Percentiles rank a stretch among this genome's conserved stretches.
These are phyloP conservation scores for Synchiropus splendidus DNA, from an alignment of 2,113 vertebrate genomes.

Conservation along the genomic window DNA sequence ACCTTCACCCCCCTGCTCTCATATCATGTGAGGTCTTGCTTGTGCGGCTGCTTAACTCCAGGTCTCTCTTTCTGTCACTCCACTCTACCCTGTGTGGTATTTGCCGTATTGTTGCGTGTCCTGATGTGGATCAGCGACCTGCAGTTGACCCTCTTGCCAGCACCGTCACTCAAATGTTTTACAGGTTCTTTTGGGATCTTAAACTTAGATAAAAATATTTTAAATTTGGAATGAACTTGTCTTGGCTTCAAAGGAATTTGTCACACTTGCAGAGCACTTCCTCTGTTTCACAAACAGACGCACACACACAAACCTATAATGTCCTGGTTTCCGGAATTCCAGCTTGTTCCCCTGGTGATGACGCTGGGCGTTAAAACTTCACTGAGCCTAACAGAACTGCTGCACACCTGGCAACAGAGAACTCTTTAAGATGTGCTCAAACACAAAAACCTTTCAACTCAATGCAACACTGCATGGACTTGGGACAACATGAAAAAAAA, in stretches of 20 bases:
- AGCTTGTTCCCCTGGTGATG: conserved; percentile 53
- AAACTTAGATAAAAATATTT: no score
- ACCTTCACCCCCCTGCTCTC: conserved; percentile 10
- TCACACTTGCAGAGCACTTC: no score
- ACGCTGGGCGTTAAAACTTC: conserved; percentile 52
- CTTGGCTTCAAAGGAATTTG: no score
- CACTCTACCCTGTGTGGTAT: neutral
- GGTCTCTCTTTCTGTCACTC: neutral
- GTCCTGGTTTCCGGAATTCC: conserved; percentile 42
- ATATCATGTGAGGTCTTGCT: conserved; percentile 19
- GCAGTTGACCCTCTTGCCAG: no score
- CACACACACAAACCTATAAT: conserved; percentile 4
- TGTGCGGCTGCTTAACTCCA: conserved; percentile 11
- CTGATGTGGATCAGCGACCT: no score
- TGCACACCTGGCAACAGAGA: conserved; percentile 56
- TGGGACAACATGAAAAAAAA: no score
- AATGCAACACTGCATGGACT: no score
- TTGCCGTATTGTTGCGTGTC: no score
- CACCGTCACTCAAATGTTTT: no score
- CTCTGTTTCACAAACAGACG: neutral
- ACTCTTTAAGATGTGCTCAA: conserved; percentile 28
- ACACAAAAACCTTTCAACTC: conserved; percentile 9
- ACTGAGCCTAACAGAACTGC: conserved; percentile 44
- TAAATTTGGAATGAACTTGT: no score
- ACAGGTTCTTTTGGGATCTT: no score